Evolutionary conservation across 2,888 invertebrate species (phyloP).

Genomic region (Heliconius cydno): DNA sequence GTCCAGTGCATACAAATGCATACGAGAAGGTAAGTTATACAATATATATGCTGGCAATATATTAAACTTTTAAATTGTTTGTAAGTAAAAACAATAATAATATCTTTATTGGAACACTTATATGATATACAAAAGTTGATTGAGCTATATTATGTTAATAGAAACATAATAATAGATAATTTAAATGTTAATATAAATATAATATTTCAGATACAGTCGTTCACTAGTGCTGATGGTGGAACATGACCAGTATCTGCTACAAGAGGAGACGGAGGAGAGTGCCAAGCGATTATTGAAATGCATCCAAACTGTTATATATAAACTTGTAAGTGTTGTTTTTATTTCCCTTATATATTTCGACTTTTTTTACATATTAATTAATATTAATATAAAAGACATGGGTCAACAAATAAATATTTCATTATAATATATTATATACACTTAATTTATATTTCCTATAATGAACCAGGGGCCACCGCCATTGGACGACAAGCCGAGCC

Average conservation of each 20-base stretch:
- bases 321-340: conserved; percentile 60
- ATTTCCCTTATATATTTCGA: too few relatives aligned
- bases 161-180: not conserved
- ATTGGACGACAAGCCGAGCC: conserved; percentile 57
- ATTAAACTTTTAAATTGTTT: too few relatives aligned
- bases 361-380: not conserved
- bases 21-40: conserved; percentile 66
- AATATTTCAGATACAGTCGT: conserved; percentile 59
- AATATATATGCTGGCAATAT: not conserved
- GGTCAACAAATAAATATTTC: too few relatives aligned
- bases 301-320: conserved; percentile 69
- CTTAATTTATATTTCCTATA: not conserved
- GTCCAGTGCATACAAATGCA: conserved; percentile 69
- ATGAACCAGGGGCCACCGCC: conserved; percentile 59
- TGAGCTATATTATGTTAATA: not conserved
- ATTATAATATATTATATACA: too few relatives aligned
- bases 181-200: not conserved
- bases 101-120: too few relatives aligned
- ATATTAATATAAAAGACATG: not conserved
- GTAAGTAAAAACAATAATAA: too few relatives aligned
- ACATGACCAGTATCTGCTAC: conserved; percentile 74
- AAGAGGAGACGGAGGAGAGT: conserved; percentile 72
- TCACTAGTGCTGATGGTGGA: conserved; percentile 70
- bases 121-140: too few relatives aligned
- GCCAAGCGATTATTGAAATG: conserved; percentile 64